phyloP scores from a whole-genome alignment of 1,140 invertebrate species.

The Cotesia vestalis region DNA sequence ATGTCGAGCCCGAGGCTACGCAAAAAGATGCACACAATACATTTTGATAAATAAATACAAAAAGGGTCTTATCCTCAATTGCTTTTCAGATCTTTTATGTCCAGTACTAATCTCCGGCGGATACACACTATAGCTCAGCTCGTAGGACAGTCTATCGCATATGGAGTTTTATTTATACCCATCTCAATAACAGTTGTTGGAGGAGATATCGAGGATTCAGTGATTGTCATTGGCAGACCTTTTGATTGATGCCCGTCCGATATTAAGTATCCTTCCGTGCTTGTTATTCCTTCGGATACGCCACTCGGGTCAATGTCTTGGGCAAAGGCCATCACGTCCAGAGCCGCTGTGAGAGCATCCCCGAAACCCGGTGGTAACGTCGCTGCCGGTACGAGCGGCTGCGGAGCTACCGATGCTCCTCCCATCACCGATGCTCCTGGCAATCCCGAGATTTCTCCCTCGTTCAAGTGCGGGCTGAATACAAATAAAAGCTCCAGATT shows the following conservation, averaged over 20 bases:
- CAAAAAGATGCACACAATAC: slow-evolving; percentile 8
- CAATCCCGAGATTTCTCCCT: slow-evolving; percentile 51
- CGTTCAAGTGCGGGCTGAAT: slow-evolving; percentile 48
- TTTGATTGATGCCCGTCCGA: slow-evolving; percentile 31
- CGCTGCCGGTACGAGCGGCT: no score
- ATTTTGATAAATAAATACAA: not conserved
- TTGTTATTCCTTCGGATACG: slow-evolving; percentile 52
- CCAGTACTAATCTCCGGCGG: no score
- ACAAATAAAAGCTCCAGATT: slow-evolving; percentile 9
- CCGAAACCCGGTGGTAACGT: slow-evolving; percentile 65
- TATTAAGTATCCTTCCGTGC: slow-evolving; percentile 43
- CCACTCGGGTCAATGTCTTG: slow-evolving; percentile 71
- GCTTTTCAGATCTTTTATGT: not conserved
- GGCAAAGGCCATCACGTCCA: slow-evolving; percentile 83
- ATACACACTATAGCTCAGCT: not conserved
- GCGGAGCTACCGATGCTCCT: no score
- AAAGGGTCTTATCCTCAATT: not conserved
- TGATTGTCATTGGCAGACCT: slow-evolving; percentile 36
- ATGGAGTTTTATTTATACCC: not conserved
- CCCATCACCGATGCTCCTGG: slow-evolving; percentile 32
- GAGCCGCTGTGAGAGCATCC: slow-evolving; percentile 76
- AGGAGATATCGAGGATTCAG: slow-evolving; percentile 35
- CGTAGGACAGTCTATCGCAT: not conserved
- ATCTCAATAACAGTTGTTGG: slow-evolving; percentile 20
- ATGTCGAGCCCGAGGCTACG: not conserved